Percentiles rank a stretch among this genome's conserved stretches.
Evolutionary conservation across 1,140 invertebrate species (phyloP).

Genomic region (Pissodes strobi): DNA sequence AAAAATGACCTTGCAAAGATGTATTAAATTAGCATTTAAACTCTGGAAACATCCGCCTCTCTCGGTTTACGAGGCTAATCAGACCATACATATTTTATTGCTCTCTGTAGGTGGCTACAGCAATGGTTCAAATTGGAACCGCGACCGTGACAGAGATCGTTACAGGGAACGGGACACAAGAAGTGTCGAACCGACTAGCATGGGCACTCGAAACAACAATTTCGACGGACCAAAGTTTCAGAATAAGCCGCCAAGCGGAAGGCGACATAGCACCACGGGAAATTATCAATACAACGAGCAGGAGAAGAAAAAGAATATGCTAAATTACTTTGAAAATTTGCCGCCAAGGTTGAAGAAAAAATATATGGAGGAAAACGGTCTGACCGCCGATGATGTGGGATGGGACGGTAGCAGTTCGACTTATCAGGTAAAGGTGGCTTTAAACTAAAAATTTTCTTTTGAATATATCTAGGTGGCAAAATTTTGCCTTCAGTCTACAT

Average conservation of each 20-base stretch:
- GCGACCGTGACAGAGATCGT: constrained; percentile 33
- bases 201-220: constrained; percentile 40
- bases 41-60: no score
- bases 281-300: constrained; percentile 43
- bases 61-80: no score
- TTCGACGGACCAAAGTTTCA: constrained; percentile 53
- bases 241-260: constrained; percentile 61
- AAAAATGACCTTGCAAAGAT: no score
- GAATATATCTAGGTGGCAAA: not conserved
- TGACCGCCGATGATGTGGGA: constrained; percentile 59
- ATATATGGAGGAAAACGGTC: constrained; percentile 59
- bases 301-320: constrained; percentile 48
- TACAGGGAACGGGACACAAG: constrained; percentile 60
- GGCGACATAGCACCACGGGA: constrained; percentile 55
- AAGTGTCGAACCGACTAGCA: constrained; percentile 59
- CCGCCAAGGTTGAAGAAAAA: constrained; percentile 62
- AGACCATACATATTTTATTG: no score
- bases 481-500: no score
- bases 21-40: no score
- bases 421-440: constrained; percentile 21
- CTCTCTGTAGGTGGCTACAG: constrained; percentile 1
- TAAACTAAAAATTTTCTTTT: not conserved
- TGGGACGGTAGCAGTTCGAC: constrained; percentile 45
- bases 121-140: constrained; percentile 13
- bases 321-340: constrained; percentile 56